Percentiles rank a stretch among this genome's conserved stretches.
These are phyloP conservation scores for Herpetotheres cachinnans DNA, from an alignment of 2,113 vertebrate genomes.

Conservation along the genomic window DNA sequence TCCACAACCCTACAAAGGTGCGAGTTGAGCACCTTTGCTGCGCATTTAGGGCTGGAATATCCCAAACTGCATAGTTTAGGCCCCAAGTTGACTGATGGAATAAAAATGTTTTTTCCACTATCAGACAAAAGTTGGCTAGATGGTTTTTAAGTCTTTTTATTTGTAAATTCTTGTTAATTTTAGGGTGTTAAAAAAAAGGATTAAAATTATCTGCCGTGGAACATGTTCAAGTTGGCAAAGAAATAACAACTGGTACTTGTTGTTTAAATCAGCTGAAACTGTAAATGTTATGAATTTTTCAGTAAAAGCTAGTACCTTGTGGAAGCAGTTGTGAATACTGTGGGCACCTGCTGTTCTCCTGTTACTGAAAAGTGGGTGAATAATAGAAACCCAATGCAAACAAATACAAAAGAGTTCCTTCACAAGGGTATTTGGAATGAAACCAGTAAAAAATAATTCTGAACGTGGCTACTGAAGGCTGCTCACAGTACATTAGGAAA, in stretches of 20 bases:
- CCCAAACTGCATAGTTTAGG: not conserved
- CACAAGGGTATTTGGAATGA: not conserved
- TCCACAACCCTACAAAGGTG: not conserved
- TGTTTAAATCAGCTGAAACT: not conserved
- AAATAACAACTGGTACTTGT: not conserved
- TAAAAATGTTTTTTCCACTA: not conserved
- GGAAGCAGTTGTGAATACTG: not conserved
- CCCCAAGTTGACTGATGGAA: not conserved
- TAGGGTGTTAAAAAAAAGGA: not conserved
- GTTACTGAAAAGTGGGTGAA: not conserved
- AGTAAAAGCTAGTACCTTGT: not conserved
- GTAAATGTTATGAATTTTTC: not conserved
- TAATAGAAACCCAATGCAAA: not conserved
- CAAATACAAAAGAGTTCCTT: not conserved
- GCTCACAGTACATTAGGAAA: not conserved
- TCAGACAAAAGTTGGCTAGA: not conserved
- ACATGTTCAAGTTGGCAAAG: not conserved
- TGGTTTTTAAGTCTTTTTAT: not conserved
- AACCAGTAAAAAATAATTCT: not conserved
- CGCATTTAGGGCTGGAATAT: not conserved
- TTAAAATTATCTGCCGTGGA: not conserved
- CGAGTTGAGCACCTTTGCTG: not conserved
- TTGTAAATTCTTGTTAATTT: not conserved
- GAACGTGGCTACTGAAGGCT: not conserved
- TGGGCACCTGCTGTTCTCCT: not conserved